phyloP scores from a whole-genome alignment of 2,797 vertebrate genomes.

The Gambusia yucatana region DNA sequence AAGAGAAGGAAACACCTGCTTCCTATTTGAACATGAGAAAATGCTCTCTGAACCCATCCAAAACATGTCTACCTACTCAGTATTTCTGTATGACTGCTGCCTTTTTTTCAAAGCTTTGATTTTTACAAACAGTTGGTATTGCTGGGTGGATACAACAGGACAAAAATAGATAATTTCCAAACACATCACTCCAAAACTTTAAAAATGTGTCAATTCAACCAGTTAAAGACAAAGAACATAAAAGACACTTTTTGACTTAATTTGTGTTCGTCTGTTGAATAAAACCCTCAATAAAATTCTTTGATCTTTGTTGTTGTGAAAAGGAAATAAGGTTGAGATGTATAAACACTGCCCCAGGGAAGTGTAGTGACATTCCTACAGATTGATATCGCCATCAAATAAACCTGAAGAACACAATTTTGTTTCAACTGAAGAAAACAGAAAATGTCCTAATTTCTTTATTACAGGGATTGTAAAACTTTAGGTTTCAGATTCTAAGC shows the following conservation, averaged over 20 bases:
- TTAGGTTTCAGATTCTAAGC: neutral
- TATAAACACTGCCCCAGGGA: neutral
- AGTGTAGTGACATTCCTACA: neutral
- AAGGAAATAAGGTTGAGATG: neutral
- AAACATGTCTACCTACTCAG: neutral
- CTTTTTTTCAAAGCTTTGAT: neutral
- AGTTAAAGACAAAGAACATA: neutral
- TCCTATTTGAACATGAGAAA: neutral
- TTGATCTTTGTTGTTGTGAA: neutral
- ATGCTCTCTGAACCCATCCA: neutral
- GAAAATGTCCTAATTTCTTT: neutral
- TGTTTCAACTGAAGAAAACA: neutral
- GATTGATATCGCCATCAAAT: neutral
- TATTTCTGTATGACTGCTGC: neutral
- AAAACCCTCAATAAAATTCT: neutral
- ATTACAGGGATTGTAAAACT: neutral
- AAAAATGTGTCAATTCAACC: neutral
- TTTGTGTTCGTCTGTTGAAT: neutral
- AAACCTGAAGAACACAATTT: neutral
- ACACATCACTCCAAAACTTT: neutral
- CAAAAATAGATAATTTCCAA: neutral
- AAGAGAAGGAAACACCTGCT: neutral
- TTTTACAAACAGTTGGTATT: neutral
- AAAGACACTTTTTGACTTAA: neutral
- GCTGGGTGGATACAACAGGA: neutral